Conservation (phyloP, 2,113 vertebrate genomes). For the Eidolon helvum region DNA sequence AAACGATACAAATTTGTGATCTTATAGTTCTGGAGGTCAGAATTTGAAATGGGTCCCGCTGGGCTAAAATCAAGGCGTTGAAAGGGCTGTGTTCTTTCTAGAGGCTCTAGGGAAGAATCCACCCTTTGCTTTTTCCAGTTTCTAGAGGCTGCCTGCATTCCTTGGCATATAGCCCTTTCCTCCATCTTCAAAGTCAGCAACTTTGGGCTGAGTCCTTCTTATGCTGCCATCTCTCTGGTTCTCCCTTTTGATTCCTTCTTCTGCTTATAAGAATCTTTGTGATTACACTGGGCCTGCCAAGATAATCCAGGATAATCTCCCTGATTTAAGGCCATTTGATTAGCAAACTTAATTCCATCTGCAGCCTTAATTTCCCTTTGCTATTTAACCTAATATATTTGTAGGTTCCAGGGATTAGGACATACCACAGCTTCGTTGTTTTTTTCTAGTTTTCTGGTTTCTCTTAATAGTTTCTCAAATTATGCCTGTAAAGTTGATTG, state of each 20-base stretch:
- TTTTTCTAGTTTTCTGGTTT: conserved; percentile 28
- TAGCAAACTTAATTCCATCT: not conserved
- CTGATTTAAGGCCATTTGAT: not conserved
- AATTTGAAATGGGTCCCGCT: not conserved
- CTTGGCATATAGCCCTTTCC: not conserved
- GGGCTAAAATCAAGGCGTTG: not conserved
- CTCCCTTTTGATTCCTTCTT: not conserved
- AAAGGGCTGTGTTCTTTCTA: not conserved
- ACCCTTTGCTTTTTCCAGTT: not conserved
- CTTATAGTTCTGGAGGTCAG: not conserved
- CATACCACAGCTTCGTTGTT: not conserved
- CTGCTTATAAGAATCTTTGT: not conserved
- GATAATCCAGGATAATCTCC: not conserved
- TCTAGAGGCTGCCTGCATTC: not conserved
- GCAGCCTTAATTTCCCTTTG: not conserved
- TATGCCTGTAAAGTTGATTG: not conserved
- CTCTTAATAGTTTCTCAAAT: not conserved
- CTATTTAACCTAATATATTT: not conserved
- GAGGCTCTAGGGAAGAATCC: not conserved
- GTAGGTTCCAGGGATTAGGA: not conserved
- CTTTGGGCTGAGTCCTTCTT: not conserved
- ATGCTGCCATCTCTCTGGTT: not conserved
- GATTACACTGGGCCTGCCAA: not conserved
- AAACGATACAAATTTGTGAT: not conserved
- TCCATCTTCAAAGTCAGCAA: not conserved